Conservation (phyloP, 2,797 vertebrate genomes). For the Karalla daura region DNA sequence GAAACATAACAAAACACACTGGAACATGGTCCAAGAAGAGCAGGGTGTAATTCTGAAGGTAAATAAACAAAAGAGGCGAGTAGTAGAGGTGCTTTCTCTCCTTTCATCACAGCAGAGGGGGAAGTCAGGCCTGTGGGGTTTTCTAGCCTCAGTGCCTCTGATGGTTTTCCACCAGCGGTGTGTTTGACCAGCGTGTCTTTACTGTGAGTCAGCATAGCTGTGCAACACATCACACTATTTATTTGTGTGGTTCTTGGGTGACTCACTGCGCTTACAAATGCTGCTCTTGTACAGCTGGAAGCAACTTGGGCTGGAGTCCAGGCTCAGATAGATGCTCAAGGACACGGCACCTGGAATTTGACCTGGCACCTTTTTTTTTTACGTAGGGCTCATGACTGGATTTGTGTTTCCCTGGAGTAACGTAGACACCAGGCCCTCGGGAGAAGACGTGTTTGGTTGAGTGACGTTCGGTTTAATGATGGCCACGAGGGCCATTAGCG, state of each 20-base stretch:
- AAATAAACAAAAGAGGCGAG: conserved; percentile 82
- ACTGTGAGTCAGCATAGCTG: conserved; percentile 74
- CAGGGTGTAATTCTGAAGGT: conserved; percentile 83
- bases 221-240: conserved; percentile 73
- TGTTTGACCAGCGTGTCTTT: conserved; percentile 63
- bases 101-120: conserved; percentile 77
- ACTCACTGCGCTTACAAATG: conserved; percentile 68
- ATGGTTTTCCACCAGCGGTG: conserved; percentile 69
- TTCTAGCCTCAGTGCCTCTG: conserved; percentile 68
- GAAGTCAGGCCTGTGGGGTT: conserved; percentile 66
- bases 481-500: not conserved
- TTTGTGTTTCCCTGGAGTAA: conserved; percentile 55
- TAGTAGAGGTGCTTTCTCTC: conserved; percentile 67
- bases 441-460: conserved; percentile 17
- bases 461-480: conserved; percentile 33
- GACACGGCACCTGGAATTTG: conserved; percentile 68
- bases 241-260: conserved; percentile 71
- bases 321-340: conserved; percentile 48
- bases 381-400: conserved; percentile 43
- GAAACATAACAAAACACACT: conserved; percentile 83
- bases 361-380: conserved; percentile 60
- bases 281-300: conserved; percentile 67
- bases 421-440: conserved; percentile 29
- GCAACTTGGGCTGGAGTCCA: conserved; percentile 51
- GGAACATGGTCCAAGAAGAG: conserved; percentile 80